Conservation (phyloP, 2,113 vertebrate species). For the Hippocampus barbouri region DNA sequence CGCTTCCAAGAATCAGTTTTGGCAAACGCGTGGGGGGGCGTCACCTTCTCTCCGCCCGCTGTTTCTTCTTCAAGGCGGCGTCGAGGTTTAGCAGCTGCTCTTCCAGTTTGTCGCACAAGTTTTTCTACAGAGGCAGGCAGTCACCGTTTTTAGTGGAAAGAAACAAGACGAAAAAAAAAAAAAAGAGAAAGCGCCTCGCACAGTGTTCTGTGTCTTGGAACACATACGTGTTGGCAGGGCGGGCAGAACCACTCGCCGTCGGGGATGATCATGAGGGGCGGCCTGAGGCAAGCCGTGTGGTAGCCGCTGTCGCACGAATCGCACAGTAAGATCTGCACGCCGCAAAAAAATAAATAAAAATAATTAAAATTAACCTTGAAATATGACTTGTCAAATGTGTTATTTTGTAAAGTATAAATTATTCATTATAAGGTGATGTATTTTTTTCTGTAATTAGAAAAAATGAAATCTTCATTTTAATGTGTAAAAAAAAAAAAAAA, state of each 20-base stretch:
- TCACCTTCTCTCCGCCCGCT: constrained; percentile 91
- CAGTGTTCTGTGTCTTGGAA: too few relatives aligned
- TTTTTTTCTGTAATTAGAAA: too few relatives aligned
- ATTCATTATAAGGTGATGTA: too few relatives aligned
- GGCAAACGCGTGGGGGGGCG: background rate
- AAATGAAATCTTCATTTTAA: too few relatives aligned
- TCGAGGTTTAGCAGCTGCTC: constrained; percentile 90
- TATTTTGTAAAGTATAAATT: background rate
- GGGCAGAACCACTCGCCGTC: constrained; percentile 98
- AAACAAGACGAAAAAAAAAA: background rate
- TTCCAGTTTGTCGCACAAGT: constrained; percentile 91
- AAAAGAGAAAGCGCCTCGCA: background rate
- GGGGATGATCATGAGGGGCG: constrained; percentile 95
- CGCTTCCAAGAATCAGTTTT: too few relatives aligned
- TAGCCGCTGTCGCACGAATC: constrained; percentile 96
- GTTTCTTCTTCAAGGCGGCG: constrained; percentile 91
- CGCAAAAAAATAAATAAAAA: background rate
- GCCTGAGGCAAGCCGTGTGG: constrained; percentile 94
- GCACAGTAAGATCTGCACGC: constrained; percentile 84
- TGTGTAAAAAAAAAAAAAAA: too few relatives aligned
- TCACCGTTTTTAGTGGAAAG: background rate
- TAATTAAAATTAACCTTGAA: too few relatives aligned
- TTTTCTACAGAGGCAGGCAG: constrained; percentile 75
- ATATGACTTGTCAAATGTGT: background rate
- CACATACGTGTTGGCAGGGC: constrained; percentile 91